Conservation (phyloP, 2,888 invertebrate genomes). For the Hetaerina titia region DNA sequence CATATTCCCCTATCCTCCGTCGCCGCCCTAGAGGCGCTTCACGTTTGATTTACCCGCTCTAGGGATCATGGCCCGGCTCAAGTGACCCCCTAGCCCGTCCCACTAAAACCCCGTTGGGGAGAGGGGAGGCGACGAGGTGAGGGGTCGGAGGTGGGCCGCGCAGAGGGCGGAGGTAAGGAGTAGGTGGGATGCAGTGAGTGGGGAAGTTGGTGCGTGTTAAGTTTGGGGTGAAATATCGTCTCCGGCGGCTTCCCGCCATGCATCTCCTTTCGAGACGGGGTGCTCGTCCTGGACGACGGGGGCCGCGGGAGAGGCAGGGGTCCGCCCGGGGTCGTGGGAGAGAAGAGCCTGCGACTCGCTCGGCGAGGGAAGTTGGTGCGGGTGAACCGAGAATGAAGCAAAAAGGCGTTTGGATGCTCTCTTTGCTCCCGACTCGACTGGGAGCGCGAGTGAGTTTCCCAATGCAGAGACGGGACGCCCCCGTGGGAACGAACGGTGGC, state of each 20-base stretch:
- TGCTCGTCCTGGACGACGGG: not conserved
- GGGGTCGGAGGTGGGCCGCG: not conserved
- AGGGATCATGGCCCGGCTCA: constrained; percentile 41
- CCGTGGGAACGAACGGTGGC: no score
- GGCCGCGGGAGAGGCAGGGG: no score
- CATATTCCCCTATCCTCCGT: not conserved
- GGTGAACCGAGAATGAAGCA: no score
- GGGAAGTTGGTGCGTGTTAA: not conserved
- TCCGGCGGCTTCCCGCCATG: constrained; percentile 32
- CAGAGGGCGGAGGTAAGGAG: not conserved
- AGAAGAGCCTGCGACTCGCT: no score
- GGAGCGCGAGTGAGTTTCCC: no score
- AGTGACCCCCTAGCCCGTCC: not conserved
- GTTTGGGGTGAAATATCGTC: constrained; percentile 42
- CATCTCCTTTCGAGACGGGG: constrained; percentile 5
- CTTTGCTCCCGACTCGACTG: no score
- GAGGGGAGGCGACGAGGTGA: not conserved
- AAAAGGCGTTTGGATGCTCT: no score
- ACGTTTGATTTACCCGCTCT: constrained; percentile 41
- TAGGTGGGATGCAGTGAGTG: not conserved
- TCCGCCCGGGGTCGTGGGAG: no score
- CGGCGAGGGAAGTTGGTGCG: no score
- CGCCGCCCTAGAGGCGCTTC: not conserved
- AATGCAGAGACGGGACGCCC: no score
- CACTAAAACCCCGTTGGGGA: not conserved